Percentiles rank a stretch among this genome's conserved stretches.
Evolutionary conservation across 2,888 invertebrate species (phyloP).

Genomic region (Thereva unica): DNA sequence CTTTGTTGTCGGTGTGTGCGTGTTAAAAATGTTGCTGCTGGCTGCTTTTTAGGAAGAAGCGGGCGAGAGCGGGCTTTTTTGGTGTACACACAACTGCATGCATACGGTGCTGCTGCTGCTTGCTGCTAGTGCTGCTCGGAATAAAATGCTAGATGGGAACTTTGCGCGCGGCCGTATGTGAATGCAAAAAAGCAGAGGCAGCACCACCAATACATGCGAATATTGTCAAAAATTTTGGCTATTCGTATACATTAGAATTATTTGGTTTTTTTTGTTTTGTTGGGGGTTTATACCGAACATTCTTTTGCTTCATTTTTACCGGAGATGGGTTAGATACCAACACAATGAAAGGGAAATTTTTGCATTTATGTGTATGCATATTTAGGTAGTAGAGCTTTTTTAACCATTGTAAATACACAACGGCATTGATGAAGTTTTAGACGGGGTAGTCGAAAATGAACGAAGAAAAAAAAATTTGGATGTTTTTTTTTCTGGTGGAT

Average conservation of each 20-base stretch:
- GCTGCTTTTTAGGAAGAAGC: constrained; percentile 3
- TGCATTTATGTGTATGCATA: constrained; percentile 10
- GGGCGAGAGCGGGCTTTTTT: background rate
- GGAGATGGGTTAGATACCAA: constrained; percentile 1
- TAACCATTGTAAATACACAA: background rate
- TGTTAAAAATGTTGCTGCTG: background rate
- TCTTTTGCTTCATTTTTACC: no score
- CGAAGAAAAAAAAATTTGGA: no score
- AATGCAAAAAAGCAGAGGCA: constrained; percentile 40
- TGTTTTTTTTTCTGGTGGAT: constrained; percentile 10
- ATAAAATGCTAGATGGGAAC: background rate
- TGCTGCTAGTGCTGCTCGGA: no score
- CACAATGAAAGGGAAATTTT: background rate
- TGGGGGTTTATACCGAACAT: constrained; percentile 2
- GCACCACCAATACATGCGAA: constrained; percentile 25
- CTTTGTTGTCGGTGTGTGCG: constrained; percentile 24
- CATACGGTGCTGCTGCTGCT: no score
- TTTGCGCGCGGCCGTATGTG: constrained; percentile 15
- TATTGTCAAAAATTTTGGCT: constrained; percentile 34
- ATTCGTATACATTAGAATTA: constrained; percentile 14
- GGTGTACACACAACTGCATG: constrained; percentile 20
- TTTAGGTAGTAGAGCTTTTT: constrained; percentile 17
- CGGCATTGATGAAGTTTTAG: constrained; percentile 5
- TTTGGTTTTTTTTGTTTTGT: constrained; percentile 20
- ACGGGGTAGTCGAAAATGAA: no score